Evolutionary conservation across 2,113 vertebrate genomes (phyloP), one percentile per base, ranked within the genome.

Genomic region (Anoplopoma fimbria): DNA sequence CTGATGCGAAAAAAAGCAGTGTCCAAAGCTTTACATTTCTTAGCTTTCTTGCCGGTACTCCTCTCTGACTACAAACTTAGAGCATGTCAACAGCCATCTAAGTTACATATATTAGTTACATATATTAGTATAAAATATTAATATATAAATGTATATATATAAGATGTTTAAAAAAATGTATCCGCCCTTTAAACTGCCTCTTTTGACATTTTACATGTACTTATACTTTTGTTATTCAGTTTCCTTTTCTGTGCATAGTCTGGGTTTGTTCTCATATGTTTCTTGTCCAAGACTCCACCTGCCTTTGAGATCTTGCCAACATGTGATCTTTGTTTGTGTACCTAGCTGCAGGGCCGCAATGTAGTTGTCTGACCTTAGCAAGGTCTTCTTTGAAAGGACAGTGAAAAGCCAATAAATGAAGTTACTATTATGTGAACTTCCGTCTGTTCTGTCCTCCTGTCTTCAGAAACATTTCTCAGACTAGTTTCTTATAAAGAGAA

Each of bases 261-360:
- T 47, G 34, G 4, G 47, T 73, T 29, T 25, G 25, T 27, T 67
- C 7, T 27, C 58, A 15, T 55, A 17, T 45, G 67, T 55, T n/a
- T 58, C 4, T 10, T 42, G 17, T 60, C 40, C 67, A n/a, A 57
- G 27, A 61, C 74, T 83, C 55, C 72, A 83, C 57, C 61, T 87
- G 77, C 58, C 42, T 45, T 15, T 67, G 71, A 88, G 80, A 86
- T 87, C 19, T 90, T 82, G 57, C 45, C 67, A 67, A 29, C 84
- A 90, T 34, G 70, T 91, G 86, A 74, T 75, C 75, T 76, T 23
- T 69, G 63, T 79, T 79, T 82, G 63, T 64, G 80, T 61, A 42
- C n/a, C 21, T 7, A 69, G 63, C 80, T 62, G 67, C 57, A 14
- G n/a, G n/a, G n/a, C n/a, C n/a, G n/a, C n/a, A n/a, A n/a, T 71